Conservation (phyloP, 2,113 vertebrate genomes). For the Spheniscus mendiculus region DNA sequence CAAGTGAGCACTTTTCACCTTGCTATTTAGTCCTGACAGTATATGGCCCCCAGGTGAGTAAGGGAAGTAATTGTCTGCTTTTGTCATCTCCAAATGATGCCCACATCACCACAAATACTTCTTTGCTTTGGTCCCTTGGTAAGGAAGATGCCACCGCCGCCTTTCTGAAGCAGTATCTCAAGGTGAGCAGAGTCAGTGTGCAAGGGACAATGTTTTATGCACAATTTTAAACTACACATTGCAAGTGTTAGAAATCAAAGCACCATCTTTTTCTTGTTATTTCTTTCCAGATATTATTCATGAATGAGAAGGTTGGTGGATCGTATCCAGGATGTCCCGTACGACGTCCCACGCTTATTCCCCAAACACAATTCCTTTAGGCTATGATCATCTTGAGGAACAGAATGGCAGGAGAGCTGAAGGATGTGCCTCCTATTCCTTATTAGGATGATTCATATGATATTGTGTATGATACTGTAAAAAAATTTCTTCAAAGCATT, state of each 20-base stretch:
- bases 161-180: not conserved
- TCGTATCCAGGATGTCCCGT: not conserved
- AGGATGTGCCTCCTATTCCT: not conserved
- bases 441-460: not conserved
- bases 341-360: accelerated
- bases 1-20: slow-evolving; percentile 22
- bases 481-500: not conserved
- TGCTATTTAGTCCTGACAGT: not conserved
- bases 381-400: not conserved
- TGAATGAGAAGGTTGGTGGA: not conserved
- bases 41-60: not conserved
- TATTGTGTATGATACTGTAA: not conserved
- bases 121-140: not conserved
- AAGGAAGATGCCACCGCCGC: not conserved
- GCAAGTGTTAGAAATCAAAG: not conserved
- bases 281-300: not conserved
- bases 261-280: not conserved
- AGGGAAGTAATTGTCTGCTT: not conserved
- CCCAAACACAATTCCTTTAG: not conserved
- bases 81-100: not conserved
- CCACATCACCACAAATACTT: not conserved
- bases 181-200: not conserved
- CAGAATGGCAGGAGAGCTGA: not conserved
- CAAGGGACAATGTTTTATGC: not conserved
- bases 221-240: not conserved